Evolutionary conservation across 2,113 vertebrate genomes (phyloP).

Genomic region (Cisticola juncidis): DNA sequence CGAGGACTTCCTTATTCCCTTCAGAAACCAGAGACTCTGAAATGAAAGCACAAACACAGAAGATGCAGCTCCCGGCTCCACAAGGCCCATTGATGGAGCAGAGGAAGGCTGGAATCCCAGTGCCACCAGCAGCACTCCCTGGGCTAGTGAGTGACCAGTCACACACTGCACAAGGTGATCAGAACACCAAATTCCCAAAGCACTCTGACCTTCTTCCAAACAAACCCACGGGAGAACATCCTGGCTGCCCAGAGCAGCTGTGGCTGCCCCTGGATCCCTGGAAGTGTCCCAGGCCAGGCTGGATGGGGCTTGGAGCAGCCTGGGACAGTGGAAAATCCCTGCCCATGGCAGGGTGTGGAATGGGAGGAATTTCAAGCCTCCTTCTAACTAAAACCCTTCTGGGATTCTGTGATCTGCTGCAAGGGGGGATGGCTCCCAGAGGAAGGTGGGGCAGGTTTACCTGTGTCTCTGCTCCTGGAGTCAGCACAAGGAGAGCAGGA

Average conservation of each 20-base stretch:
- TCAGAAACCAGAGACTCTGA: slow-evolving; percentile 66
- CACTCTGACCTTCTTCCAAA: not conserved
- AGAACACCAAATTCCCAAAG: not conserved
- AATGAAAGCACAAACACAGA: not conserved
- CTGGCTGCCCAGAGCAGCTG: not conserved
- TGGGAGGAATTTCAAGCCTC: not conserved
- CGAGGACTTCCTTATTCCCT: slow-evolving; percentile 30
- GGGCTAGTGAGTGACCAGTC: not conserved
- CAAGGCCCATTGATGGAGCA: not conserved
- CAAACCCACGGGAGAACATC: not conserved
- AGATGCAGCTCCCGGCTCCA: not conserved
- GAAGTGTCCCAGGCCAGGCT: not conserved
- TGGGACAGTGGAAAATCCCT: not conserved
- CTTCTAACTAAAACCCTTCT: not conserved
- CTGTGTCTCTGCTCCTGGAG: slow-evolving; percentile 34
- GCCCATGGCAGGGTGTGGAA: not conserved
- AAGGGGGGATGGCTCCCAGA: not conserved
- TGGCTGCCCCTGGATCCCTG: not conserved
- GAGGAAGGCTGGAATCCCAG: not conserved
- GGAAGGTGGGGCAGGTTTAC: not conserved
- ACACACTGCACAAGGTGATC: not conserved
- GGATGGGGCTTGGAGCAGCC: not conserved
- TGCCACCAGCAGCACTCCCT: not conserved
- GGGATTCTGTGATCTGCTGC: not conserved
- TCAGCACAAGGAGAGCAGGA: not conserved